Conservation (phyloP, 2,888 invertebrate genomes). For the Druceiella hillmani region DNA sequence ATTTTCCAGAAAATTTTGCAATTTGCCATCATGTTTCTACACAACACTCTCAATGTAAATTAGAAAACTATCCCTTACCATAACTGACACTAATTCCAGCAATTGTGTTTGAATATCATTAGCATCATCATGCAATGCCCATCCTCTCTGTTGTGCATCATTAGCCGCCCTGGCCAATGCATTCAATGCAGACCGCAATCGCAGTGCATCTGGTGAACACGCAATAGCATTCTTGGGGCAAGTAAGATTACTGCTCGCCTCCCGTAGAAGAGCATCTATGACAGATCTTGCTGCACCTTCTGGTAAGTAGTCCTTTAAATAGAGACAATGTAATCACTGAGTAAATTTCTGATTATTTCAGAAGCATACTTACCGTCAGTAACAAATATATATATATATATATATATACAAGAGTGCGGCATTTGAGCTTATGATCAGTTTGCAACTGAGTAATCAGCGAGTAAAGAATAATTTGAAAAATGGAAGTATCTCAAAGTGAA, state of each 20-base stretch:
- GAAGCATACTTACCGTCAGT: no score
- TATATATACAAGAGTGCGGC: no score
- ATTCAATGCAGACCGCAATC: slow-evolving; percentile 76
- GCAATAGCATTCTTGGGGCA: slow-evolving; percentile 63
- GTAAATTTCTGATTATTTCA: no score
- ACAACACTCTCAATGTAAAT: neutral
- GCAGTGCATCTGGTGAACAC: slow-evolving; percentile 77
- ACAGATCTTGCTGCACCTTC: slow-evolving; percentile 46
- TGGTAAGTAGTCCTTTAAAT: slow-evolving; percentile 39
- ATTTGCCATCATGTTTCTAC: no score
- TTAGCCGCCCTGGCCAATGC: slow-evolving; percentile 86
- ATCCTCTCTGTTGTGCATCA: slow-evolving; percentile 92
- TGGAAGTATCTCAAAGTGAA: no score
- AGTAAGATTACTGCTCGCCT: slow-evolving; percentile 44
- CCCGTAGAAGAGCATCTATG: slow-evolving; percentile 43
- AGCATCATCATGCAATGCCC: slow-evolving; percentile 94
- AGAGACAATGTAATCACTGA: slow-evolving; percentile 2
- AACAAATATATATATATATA: no score
- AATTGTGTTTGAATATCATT: slow-evolving; percentile 81
- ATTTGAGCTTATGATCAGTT: no score
- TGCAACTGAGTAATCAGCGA: no score
- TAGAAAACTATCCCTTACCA: slow-evolving; percentile 50
- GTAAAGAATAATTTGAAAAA: no score
- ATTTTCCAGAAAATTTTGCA: no score
- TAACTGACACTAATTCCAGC: slow-evolving; percentile 73